Base-by-base conservation (phyloP, 2,888 invertebrate genomes). In the Icerya purchasi region DNA sequence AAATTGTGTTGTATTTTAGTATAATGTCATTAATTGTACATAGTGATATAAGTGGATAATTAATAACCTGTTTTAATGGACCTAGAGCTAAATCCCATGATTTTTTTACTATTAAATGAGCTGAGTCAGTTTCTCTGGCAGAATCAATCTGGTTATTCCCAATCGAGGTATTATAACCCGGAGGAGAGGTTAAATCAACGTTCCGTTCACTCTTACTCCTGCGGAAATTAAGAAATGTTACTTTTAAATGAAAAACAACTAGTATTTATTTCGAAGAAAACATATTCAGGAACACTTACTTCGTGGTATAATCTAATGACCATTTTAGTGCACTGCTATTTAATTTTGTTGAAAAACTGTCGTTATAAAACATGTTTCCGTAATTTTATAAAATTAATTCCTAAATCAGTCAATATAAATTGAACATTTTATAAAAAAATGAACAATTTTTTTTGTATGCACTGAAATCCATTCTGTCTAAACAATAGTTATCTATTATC, bases 61-160 rank as follows among this genome's bases (percentile, higher is more conserved):
- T 14, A 53, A 3, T 61, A 65, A 89, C 89, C 75, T 90, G 94
- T 72, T 96, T 96, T 36, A 97, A 72, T 2, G 97, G 96, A 0
- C 88, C 93, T 20, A 96, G 72, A 0, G 96, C 96, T 57, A 96
- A 78, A 70, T 97, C 96, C 96, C 96, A 97, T 57, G 94, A 85
- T 70, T 93, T 90, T 71, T 93, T 94, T 8, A 89, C 87, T 65
- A 93, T 83, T 58, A 92, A 75, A 67, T 85, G 81, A 71, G 84
- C 86, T 0, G 85, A 81, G 70, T 89, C 88, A 0, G 82, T 79
- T 68, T 92, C 91, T 70, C 83, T 83, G 0, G 84, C 82, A 3
- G 83, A 79, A 75, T 91, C 91, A 1, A 78, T 80, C 66, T 83
- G 83, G 67, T 77, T 81, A 54, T 84, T 78, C 61, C 80, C 79